Evolutionary conservation across 2,888 invertebrate species (phyloP), one percentile per base, ranked within the genome.

Genomic region (Pecten maximus): DNA sequence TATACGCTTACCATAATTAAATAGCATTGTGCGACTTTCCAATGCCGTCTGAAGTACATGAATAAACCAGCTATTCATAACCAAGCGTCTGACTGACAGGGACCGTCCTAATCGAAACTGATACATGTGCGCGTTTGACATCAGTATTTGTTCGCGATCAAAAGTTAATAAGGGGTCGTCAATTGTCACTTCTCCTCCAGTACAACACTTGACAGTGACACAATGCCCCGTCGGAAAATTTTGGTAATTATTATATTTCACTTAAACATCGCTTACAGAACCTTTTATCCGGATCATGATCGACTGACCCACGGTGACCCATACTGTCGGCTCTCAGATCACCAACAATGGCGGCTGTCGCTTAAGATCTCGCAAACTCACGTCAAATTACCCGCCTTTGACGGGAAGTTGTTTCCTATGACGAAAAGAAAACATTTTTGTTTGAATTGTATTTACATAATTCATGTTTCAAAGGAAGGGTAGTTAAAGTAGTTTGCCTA

Each of bases 111-210:
- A 74, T 74, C 74, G 74, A 74, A 74, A 74, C 74, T 74, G 74
- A 74, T 74, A 74, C 74, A 74, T 74, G 74, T 74, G 74, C 23
- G 74, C 35, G 74, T 74, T 74, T 74, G 74, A 74, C 74, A 74
- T 35, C 28, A 74, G 74, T 74, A 74, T 74, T 74, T 74, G 74
- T 74, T 74, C 74, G 35, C 74, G 74, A 74, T 74, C 74, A 74
- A 74, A 74, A 74, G 74, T 74, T 74, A 74, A 74, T 74, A 74
- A 74, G 74, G 35, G 74, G 74, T 74, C 74, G 74, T 74, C 74
- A 28, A 74, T 74, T 74, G 74, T 74, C 74, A 28, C 74, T 28
- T 74, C 74, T 74, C 23, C 35, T 35, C 74, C 35, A 15, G 35
- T 74, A 74, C 74, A 74, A 35, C 35, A 74, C 74, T 74, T 74